phyloP scores from a whole-genome alignment of 1,140 invertebrate species.

The Halesus radiatus region DNA sequence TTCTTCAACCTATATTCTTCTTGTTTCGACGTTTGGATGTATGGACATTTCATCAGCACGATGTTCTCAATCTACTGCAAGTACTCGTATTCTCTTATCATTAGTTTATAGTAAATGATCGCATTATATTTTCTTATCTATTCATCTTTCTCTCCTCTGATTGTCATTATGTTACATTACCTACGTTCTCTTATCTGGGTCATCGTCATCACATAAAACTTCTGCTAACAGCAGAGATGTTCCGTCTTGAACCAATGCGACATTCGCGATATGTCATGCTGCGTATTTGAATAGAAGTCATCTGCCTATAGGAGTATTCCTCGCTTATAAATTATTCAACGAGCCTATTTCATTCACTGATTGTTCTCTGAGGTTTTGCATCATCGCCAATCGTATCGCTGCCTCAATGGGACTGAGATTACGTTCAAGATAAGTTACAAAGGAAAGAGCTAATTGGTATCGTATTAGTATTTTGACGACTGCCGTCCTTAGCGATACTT shows the following conservation, averaged over 20 bases:
- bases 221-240: neutral
- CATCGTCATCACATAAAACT: no score
- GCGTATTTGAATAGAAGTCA: constrained; percentile 1
- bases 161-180: no score
- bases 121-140: neutral
- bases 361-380: no score
- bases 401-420: no score
- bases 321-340: constrained; percentile 5
- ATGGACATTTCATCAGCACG: neutral
- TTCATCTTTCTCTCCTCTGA: neutral
- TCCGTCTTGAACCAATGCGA: neutral
- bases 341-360: neutral
- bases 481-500: no score
- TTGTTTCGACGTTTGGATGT: neutral
- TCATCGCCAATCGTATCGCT: no score
- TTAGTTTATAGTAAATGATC: neutral
- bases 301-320: neutral
- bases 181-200: no score
- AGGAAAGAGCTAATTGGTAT: no score
- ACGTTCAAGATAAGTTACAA: no score
- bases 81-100: neutral
- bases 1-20: neutral
- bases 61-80: neutral
- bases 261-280: neutral
- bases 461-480: no score